These are phyloP conservation scores for Drosophila subpulchrella DNA, from an alignment of 1,140 invertebrate species.

Conservation along the genomic window DNA sequence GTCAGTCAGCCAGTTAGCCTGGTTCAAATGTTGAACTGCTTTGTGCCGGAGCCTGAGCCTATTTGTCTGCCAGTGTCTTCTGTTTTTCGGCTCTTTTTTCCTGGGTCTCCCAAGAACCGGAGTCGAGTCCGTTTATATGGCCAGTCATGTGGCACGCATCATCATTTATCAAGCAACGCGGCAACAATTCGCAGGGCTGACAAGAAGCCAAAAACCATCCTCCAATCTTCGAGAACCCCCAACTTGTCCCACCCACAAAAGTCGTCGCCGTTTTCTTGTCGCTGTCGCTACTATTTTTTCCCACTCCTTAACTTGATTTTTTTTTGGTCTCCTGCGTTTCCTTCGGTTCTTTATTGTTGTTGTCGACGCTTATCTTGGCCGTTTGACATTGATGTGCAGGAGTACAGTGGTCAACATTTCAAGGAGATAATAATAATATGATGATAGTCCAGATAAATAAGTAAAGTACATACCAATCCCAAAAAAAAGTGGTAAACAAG, in stretches of 20 bases:
- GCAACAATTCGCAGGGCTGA: conserved; percentile 42
- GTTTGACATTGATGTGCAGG: conserved; percentile 34
- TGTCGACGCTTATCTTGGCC: conserved; percentile 35
- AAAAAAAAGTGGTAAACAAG: no score
- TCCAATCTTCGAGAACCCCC: not conserved
- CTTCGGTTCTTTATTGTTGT: conserved; percentile 30
- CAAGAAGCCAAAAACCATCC: conserved; percentile 53
- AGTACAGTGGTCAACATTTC: conserved; percentile 4
- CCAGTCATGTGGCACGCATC: conserved; percentile 76
- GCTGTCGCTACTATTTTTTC: conserved; percentile 7
- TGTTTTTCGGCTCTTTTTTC: not conserved
- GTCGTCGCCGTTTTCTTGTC: conserved; percentile 21
- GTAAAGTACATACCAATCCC: not conserved
- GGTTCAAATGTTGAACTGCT: conserved; percentile 18
- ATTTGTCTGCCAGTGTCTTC: conserved; percentile 31
- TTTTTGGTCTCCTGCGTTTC: conserved; percentile 24
- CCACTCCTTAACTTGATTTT: not conserved
- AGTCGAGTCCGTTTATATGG: conserved; percentile 53
- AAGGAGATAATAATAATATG: not conserved
- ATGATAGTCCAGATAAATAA: no score
- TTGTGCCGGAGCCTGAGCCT: conserved; percentile 19
- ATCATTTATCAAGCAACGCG: conserved; percentile 69
- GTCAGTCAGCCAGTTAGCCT: conserved; percentile 29
- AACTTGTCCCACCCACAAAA: conserved; percentile 8
- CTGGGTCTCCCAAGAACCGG: not conserved